phyloP scores from a whole-genome alignment of 2,888 invertebrate species.

The Scrobipalpa costella region DNA sequence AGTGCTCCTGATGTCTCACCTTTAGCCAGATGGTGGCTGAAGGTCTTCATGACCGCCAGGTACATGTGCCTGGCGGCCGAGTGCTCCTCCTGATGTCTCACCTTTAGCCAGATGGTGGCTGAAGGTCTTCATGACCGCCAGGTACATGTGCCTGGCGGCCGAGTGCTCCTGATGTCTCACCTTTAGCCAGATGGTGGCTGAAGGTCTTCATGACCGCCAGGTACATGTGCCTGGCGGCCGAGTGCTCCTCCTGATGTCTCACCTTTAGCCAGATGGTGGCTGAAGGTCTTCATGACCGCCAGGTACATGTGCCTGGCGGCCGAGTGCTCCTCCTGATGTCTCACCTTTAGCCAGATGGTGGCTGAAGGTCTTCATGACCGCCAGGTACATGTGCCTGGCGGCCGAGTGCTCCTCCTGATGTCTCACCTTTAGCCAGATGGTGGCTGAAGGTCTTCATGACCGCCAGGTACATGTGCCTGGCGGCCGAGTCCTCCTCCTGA shows the following conservation, averaged over 20 bases:
- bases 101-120: no score
- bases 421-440: slow-evolving; percentile 83
- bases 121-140: no score
- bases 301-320: slow-evolving; percentile 90
- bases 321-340: neutral
- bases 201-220: no score
- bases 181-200: slow-evolving; percentile 84
- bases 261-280: slow-evolving; percentile 85
- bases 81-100: no score
- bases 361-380: slow-evolving; percentile 93
- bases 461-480: slow-evolving; percentile 92
- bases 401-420: neutral
- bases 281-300: slow-evolving; percentile 93
- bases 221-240: no score
- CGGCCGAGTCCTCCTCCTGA: slow-evolving; percentile 86
- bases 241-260: no score
- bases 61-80: no score
- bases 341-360: slow-evolving; percentile 84
- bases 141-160: no score
- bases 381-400: slow-evolving; percentile 90
- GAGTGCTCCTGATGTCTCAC: no score
- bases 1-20: no score
- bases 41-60: no score
- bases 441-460: slow-evolving; percentile 94
- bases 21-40: no score